Conservation (phyloP, 2,113 vertebrate genomes). For the Myotis yumanensis region DNA sequence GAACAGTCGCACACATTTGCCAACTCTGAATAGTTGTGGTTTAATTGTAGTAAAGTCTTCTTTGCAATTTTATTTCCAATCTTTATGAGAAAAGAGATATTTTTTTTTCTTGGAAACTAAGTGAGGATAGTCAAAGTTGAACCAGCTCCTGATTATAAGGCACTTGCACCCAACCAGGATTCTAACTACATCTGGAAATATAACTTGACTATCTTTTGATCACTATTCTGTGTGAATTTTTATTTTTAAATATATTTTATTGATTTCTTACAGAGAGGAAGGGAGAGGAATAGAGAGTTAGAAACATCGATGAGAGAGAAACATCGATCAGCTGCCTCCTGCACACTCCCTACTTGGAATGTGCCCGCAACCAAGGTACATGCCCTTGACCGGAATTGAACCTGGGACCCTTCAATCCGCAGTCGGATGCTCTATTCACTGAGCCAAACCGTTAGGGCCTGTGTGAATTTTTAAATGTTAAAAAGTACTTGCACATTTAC, state of each 20-base stretch:
- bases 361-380: too few relatives aligned
- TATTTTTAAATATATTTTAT: background rate
- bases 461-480: constrained; percentile 64
- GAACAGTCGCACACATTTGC: background rate
- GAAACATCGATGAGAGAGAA: too few relatives aligned
- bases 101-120: constrained; percentile 46
- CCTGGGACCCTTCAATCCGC: too few relatives aligned
- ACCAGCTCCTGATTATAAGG: background rate
- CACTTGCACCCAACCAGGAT: background rate
- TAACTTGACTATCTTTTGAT: constrained; percentile 67
- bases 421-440: too few relatives aligned
- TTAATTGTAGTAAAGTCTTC: background rate
- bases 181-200: constrained; percentile 53
- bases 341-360: too few relatives aligned
- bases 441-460: background rate
- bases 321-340: too few relatives aligned
- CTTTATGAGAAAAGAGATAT: background rate
- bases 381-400: too few relatives aligned
- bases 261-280: too few relatives aligned
- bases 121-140: background rate
- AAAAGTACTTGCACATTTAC: constrained; percentile 32
- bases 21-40: background rate
- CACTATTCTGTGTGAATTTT: constrained; percentile 65
- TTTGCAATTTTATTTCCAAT: constrained; percentile 19
- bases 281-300: too few relatives aligned